phyloP scores from a whole-genome alignment of 2,113 vertebrate genomes.

The Cephalopterus ornatus region DNA sequence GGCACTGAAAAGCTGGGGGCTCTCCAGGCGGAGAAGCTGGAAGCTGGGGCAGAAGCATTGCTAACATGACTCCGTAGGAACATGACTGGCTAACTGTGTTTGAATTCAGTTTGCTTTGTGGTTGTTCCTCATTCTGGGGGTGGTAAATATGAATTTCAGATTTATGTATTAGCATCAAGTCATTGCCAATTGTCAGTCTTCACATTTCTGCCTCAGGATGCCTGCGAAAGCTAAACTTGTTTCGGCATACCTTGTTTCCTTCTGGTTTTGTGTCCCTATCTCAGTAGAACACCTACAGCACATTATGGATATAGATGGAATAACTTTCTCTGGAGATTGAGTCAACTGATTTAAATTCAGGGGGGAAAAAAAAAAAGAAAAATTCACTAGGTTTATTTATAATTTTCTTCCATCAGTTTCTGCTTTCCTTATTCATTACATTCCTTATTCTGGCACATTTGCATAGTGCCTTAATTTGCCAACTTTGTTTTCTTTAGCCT shows the following conservation, averaged over 20 bases:
- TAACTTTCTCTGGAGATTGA: neutral
- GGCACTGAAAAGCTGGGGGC: neutral
- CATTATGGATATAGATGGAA: neutral
- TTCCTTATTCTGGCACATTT: neutral
- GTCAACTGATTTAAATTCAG: neutral
- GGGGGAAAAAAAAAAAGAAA: neutral
- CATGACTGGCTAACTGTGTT: neutral
- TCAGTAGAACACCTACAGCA: neutral
- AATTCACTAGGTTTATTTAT: neutral
- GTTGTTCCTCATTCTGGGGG: neutral
- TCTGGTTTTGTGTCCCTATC: neutral
- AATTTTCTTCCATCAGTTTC: neutral
- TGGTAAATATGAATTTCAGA: neutral
- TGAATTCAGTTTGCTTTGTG: neutral
- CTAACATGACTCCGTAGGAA: neutral
- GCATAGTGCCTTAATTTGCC: neutral
- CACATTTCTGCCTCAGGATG: neutral
- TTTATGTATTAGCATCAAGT: neutral
- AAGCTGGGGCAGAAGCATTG: neutral
- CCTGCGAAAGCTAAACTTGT: neutral
- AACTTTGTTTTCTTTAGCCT: neutral
- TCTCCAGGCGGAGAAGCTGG: neutral
- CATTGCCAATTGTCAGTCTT: neutral
- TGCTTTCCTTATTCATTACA: neutral
- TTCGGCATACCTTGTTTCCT: neutral